phyloP scores from a whole-genome alignment of 1,140 invertebrate species.

The Oryctes rhinoceros region DNA sequence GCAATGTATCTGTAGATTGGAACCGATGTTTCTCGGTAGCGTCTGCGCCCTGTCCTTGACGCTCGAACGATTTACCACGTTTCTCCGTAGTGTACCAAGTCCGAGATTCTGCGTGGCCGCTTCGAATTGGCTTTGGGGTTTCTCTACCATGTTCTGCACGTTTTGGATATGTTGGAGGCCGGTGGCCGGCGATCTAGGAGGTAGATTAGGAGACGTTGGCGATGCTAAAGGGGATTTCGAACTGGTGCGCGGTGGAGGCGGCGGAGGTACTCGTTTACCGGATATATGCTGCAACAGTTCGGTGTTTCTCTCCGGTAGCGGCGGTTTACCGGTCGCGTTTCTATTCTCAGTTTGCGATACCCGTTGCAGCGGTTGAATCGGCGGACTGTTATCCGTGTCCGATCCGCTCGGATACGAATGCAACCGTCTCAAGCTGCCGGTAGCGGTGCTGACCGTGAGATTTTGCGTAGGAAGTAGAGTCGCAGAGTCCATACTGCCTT shows the following conservation, averaged over 20 bases:
- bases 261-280: slow-evolving; percentile 80
- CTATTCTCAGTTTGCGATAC: slow-evolving; percentile 53
- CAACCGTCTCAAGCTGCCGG: slow-evolving; percentile 71
- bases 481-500: slow-evolving; percentile 67
- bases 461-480: slow-evolving; percentile 58
- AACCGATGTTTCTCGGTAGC: slow-evolving; percentile 59
- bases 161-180: slow-evolving; percentile 60
- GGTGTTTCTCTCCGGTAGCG: slow-evolving; percentile 79
- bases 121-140: slow-evolving; percentile 59
- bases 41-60: slow-evolving; percentile 59
- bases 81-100: slow-evolving; percentile 57
- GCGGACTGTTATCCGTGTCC: slow-evolving; percentile 75
- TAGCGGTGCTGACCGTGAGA: slow-evolving; percentile 57
- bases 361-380: slow-evolving; percentile 65
- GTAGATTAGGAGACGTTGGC: slow-evolving; percentile 73
- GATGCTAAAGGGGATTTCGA: slow-evolving; percentile 84
- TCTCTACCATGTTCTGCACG: slow-evolving; percentile 56
- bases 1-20: slow-evolving; percentile 55
- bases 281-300: slow-evolving; percentile 72
- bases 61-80: slow-evolving; percentile 57
- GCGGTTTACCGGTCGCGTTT: slow-evolving; percentile 70
- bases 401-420: slow-evolving; percentile 80
- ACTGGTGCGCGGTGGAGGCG: slow-evolving; percentile 84
- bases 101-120: slow-evolving; percentile 59
- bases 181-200: slow-evolving; percentile 63